phyloP scores from a whole-genome alignment of 2,113 vertebrate genomes.

The Scolopax mira region DNA sequence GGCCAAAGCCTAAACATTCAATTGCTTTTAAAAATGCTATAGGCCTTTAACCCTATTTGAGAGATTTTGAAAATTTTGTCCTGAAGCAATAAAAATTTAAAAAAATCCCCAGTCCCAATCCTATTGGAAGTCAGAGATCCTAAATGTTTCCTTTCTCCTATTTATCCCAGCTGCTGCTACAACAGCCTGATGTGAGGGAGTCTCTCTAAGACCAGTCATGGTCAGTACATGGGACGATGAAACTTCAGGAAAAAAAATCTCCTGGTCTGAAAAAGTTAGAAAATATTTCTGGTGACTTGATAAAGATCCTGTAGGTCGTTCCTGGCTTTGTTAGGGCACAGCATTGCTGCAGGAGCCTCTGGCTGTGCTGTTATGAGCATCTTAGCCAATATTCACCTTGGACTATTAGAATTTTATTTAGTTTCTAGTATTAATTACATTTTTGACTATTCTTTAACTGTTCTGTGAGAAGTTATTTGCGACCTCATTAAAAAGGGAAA shows the following conservation, averaged over 20 bases:
- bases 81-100: not conserved
- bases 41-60: not conserved
- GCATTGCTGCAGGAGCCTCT: not conserved
- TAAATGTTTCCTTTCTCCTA: not conserved
- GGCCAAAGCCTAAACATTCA: not conserved
- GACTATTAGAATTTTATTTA: not conserved
- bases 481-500: not conserved
- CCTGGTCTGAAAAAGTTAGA: not conserved
- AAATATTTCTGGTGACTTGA: not conserved
- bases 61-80: not conserved
- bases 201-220: rapidly evolving
- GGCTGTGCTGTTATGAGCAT: not conserved
- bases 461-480: not conserved
- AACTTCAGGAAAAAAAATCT: not conserved
- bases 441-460: not conserved
- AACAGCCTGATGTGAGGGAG: rapidly evolving
- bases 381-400: not conserved
- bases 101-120: not conserved
- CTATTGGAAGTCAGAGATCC: not conserved
- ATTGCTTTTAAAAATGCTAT: not conserved
- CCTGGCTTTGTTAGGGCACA: not conserved
- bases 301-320: not conserved
- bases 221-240: not conserved
- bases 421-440: not conserved
- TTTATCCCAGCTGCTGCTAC: not conserved